phyloP scores from a whole-genome alignment of 2,113 vertebrate species.

The Pygoscelis adeliae region DNA sequence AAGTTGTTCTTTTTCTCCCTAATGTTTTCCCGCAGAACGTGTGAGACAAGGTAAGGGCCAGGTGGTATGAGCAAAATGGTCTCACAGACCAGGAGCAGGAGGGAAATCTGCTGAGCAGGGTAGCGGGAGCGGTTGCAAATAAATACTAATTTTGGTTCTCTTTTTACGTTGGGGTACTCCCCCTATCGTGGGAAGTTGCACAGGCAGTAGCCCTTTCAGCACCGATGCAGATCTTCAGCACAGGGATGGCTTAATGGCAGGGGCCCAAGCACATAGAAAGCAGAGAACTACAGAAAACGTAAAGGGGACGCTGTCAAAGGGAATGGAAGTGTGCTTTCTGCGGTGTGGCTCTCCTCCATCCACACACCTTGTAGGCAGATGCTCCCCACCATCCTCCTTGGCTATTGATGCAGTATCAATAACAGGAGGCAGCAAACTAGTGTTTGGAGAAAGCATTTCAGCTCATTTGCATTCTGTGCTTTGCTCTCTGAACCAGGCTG shows the following conservation, averaged over 20 bases:
- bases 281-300: not conserved
- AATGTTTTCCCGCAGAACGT: not conserved
- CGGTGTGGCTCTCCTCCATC: not conserved
- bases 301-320: constrained; percentile 46
- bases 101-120: not conserved
- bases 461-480: not conserved
- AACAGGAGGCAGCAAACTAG: not conserved
- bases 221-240: not conserved
- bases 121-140: not conserved
- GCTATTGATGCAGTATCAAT: not conserved
- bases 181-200: not conserved
- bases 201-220: constrained; percentile 8
- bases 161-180: not conserved
- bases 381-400: not conserved
- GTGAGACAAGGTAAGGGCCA: not conserved
- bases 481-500: not conserved
- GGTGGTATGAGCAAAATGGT: not conserved
- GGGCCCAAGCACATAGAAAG: not conserved
- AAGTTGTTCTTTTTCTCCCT: not conserved
- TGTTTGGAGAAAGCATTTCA: not conserved
- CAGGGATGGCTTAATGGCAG: not conserved
- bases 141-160: not conserved
- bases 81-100: not conserved
- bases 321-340: not conserved
- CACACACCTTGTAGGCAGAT: not conserved